Base-by-base conservation (phyloP, 2,888 invertebrate genomes). In the Panopea generosa region DNA sequence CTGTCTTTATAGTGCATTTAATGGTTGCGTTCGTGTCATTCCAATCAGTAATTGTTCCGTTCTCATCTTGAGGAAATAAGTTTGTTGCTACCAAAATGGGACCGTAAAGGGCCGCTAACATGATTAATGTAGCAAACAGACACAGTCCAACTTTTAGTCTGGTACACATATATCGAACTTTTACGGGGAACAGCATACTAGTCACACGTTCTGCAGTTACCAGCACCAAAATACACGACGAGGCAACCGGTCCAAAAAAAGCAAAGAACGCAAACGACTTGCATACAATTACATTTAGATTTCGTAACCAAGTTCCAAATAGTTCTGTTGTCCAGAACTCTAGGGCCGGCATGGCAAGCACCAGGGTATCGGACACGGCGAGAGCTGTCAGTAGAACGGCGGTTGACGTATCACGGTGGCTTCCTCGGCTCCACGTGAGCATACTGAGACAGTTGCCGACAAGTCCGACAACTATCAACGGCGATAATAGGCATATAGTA, bases 401-500 rank as follows among this genome's bases (percentile, higher is more conserved):
- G 2, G 77, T 77, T 14, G 72, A 72, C 11, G 72, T 72, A 20
- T 72, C 60, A 29, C 69, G 26, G 27, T 69, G 72, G 27, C 60
- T 47, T 22, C 77, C 77, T 16, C 72, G 77, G 33, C 72, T 69
- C 77, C 77, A 77, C 9, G 77, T 73, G 9, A 77, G 40, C 49
- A 77, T 69, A 20, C 77, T 77, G 16, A 77, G 65, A 69, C 63
- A 72, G 57, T 77, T 77, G 0, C 77, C 77, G 9, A 73, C 40
- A n/a, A 72, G 52, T 24, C 77, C 77, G 40, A 69, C 57, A 2
- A 77, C 18, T 20, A 77, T 72, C 20, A 77, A 33, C 16, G 77
- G 72, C 6, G 72, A 40, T 22, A 71, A 40, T 40, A 77, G 18
- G 2, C 68, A 26, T 6, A 72, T 14, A 26, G 57, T 77, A 1